Evolutionary conservation across 2,113 vertebrate genomes (phyloP).

Genomic region (Leptobrachium leishanense): DNA sequence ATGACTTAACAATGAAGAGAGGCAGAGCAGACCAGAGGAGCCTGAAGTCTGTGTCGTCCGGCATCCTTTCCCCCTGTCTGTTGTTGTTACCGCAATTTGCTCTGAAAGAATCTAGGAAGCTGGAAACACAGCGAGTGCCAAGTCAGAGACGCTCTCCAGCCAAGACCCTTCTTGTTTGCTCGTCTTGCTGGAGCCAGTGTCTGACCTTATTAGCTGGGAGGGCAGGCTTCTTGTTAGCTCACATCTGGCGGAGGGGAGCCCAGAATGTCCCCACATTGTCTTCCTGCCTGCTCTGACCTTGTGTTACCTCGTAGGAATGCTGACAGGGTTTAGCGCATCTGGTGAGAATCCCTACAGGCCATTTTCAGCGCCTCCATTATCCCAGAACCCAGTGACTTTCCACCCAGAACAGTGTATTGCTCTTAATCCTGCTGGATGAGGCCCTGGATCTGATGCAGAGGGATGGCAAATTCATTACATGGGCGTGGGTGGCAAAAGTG

Average conservation of each 20-base stretch:
- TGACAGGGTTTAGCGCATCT: slow-evolving; percentile 78
- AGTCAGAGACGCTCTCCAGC: slow-evolving; percentile 85
- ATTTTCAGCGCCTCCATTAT: slow-evolving; percentile 55
- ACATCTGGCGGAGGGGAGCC: slow-evolving; percentile 92
- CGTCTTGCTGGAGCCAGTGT: slow-evolving; percentile 97
- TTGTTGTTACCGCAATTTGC: slow-evolving; percentile 39
- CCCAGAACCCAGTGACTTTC: slow-evolving; percentile 52
- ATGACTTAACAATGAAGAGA: slow-evolving; percentile 10
- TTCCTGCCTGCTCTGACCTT: slow-evolving; percentile 79
- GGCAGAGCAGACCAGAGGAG: slow-evolving; percentile 35
- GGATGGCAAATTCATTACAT: no score
- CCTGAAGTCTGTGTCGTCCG: slow-evolving; percentile 6
- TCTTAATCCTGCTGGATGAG: no score
- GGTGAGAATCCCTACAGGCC: slow-evolving; percentile 73
- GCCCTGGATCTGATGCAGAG: no score
- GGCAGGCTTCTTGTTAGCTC: slow-evolving; percentile 94
- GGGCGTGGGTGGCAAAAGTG: no score
- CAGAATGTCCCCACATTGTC: slow-evolving; percentile 84
- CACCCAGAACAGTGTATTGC: no score
- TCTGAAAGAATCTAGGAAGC: slow-evolving; percentile 77
- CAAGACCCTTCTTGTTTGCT: slow-evolving; percentile 92
- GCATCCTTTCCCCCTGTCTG: slow-evolving; percentile 56
- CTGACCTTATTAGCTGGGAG: slow-evolving; percentile 96
- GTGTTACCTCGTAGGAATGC: slow-evolving; percentile 88
- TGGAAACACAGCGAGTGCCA: slow-evolving; percentile 79